Base-by-base conservation (phyloP, 2,888 invertebrate genomes). In the Xanthia togata region DNA sequence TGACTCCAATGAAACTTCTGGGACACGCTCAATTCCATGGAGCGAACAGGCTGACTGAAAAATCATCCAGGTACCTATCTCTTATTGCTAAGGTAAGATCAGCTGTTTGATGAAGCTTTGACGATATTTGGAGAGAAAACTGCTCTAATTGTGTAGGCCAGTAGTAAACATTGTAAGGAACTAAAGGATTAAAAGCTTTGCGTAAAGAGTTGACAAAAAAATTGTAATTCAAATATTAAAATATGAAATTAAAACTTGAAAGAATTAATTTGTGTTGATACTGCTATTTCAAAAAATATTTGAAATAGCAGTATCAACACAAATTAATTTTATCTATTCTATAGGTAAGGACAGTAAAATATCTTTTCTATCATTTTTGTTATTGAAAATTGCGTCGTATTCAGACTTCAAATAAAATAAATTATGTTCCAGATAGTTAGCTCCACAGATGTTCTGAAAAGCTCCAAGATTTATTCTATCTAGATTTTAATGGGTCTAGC, bases 11-110 rank as follows among this genome's bases (percentile, higher is more conserved):
- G 60, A 79, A 89, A 70, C 88, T 93, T 65, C 70, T 93, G 14
- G 86, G 85, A 31, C 86, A 91, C 70, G 89, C 92, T 0, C 94
- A 95, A 75, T 92, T 95, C 23, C 95, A 94, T 73, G 95, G 94
- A 0, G 90, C 93, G 0, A 89, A 88, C 38, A 88, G 92, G 53
- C 90, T 95, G 9, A 88, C 89, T 11, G 92, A 91, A 26, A 84
- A 86, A 35, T 88, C 86, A 47, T 89, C 89, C 78, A 92, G 93
- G 95, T 94, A 75, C 11, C 0, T 11, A 23, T 31, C 0, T 14
- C 1, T 67, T 53, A 41, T 53, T 63, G 12, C 31, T 47, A 23
- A 26, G n/a, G 4, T 31, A 26, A 50, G 4, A 50, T 38, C 31
- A 14, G 0, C 9, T 47, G 6, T 26, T 64, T 44, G 1, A 35